Base-by-base conservation (phyloP, 2,113 vertebrate genomes). In the Polypterus senegalus region DNA sequence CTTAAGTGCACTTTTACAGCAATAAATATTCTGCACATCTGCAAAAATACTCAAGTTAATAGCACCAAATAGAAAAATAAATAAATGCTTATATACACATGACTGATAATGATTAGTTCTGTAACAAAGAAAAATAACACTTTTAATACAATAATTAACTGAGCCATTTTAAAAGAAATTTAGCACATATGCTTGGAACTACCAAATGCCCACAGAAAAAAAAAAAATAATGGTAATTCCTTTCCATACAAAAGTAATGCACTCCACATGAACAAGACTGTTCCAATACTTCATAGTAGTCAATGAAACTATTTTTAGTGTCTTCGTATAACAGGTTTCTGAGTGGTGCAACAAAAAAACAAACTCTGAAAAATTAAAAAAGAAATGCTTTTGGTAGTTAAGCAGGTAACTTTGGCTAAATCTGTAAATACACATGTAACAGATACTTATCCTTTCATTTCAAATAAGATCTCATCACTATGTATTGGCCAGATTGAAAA, bases 11-110 rank as follows among this genome's bases (percentile, higher is more conserved):
- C 73, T 77, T 73, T 65, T 59, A 71, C 66, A 63, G 66, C 63
- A 60, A 57, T 52, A 62, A 61, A 69, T 54, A 65, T 57, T 64
- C 59, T 65, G 61, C 49, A 71, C 61, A 63, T 57, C 62, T 62
- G 63, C 52, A 63, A 62, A 61, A 70, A 63, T 57, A 59, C 61
- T 64, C 57, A 59, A 66, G 63, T 67, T 54, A 43, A 69, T 74
- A 77, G 75, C 75, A 77, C 75, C 75, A 66, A 66, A 64, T 74
- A 70, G 69, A 69, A 70, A 73, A 71, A 76, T 73, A 74, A 66
- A 74, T 71, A 71, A 67, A 65, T 57, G 49, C 47, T 57, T 66
- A 69, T 65, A 63, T 63, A 65, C 61, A 67, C 48, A 66, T 5
- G 53, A 67, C 56, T 43, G 45, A 58, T 44, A 46, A 60, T 47